A percentile compares a stretch with the other conserved stretches of the same genome.
Evolutionary conservation across 2,888 invertebrate genomes (phyloP).

Genomic region (Campoplex capitator): DNA sequence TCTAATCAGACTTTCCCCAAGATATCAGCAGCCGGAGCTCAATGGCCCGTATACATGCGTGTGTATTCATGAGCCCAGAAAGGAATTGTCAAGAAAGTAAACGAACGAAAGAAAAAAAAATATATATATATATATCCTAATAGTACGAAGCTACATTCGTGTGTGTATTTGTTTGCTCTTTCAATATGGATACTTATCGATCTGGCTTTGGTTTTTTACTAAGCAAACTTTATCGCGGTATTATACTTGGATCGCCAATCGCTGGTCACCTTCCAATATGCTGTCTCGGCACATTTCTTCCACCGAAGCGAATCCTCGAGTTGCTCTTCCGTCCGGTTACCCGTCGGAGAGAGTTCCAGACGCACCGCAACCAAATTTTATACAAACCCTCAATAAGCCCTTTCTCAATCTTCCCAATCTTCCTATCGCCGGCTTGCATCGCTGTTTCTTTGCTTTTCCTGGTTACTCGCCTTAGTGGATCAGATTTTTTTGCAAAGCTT

Average conservation of each 20-base stretch:
- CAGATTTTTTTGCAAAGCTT: conserved; percentile 14
- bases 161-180: conserved; percentile 7
- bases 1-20: conserved; percentile 80
- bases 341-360: conserved; percentile 44
- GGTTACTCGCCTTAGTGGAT: conserved; percentile 6
- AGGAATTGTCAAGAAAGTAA: conserved; percentile 61
- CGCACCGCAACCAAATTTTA: not conserved
- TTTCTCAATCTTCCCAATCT: conserved; percentile 37
- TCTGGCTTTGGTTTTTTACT: not conserved
- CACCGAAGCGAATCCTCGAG: not conserved
- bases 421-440: conserved; percentile 18
- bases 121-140: too few relatives aligned
- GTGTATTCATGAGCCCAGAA: conserved; percentile 37
- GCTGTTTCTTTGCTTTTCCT: not conserved
- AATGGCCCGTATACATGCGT: conserved; percentile 76
- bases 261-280: conserved; percentile 8
- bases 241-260: conserved; percentile 1
- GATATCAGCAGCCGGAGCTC: conserved; percentile 73
- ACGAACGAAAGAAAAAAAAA: conserved; percentile 16
- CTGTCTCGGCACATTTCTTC: not conserved
- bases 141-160: not conserved
- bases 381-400: conserved; percentile 10
- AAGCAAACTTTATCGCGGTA: conserved; percentile 10
- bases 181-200: not conserved
- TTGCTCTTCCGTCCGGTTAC: conserved; percentile 46